A percentile compares a stretch with the other conserved stretches of the same genome.
phyloP scores from a whole-genome alignment of 2,797 vertebrate species.

The Sebastes oblongus region DNA sequence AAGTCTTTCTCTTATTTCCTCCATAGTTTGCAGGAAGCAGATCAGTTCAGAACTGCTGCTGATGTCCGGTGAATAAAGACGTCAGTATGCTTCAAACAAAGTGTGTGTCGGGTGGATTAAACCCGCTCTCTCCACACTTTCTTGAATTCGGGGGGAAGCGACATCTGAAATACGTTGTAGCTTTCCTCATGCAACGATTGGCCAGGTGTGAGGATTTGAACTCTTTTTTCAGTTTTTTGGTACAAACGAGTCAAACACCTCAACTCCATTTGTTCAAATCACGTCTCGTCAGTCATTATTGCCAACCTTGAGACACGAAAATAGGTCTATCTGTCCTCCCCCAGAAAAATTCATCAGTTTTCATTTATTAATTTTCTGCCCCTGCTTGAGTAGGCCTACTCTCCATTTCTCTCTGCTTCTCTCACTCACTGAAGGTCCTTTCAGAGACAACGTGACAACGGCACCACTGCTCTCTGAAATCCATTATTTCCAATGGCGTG shows the following conservation, averaged over 20 bases:
- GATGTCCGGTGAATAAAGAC: background rate
- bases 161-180: background rate
- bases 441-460: too few species aligned
- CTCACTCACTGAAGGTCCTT: too few species aligned
- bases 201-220: background rate
- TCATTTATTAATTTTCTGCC: too few species aligned
- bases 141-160: background rate
- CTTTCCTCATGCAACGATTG: background rate
- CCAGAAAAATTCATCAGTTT: too few species aligned
- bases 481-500: too few species aligned
- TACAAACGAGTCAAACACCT: background rate
- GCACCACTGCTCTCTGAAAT: too few species aligned
- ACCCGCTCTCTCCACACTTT: background rate
- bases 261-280: background rate
- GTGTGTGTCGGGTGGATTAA: background rate
- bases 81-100: background rate
- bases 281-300: fast-evolving
- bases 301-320: too few species aligned
- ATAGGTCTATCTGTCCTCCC: too few species aligned
- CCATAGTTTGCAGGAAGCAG: background rate
- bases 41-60: background rate
- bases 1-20: background rate
- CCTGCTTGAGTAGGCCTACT: too few species aligned
- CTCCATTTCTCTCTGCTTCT: too few species aligned
- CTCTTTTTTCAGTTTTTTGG: background rate